A percentile compares a stretch with the other conserved stretches of the same genome.
Evolutionary conservation across 1,140 invertebrate species (phyloP).

Genomic region (Platorchestia sp.): DNA sequence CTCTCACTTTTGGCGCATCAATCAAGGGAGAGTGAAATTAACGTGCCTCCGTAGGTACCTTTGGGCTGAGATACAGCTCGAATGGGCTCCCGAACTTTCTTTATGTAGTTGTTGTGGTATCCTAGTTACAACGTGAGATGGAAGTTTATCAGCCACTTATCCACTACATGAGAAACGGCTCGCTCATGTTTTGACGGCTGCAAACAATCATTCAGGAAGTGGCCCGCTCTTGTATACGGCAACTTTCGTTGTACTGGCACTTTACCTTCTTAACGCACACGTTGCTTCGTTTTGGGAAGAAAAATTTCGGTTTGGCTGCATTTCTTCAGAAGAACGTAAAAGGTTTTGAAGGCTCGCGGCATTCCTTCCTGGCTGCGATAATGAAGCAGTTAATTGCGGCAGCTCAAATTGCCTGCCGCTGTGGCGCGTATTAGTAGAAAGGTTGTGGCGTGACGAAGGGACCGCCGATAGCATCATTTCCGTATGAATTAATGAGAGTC

Average conservation of each 20-base stretch:
- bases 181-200: neutral
- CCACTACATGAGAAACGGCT: neutral
- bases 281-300: neutral
- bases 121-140: too few relatives aligned
- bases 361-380: neutral
- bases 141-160: too few relatives aligned
- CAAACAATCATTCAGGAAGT: neutral
- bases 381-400: neutral
- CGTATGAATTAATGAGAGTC: neutral
- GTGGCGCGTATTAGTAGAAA: neutral
- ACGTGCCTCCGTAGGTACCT: too few relatives aligned
- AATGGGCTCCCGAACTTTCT: too few relatives aligned
- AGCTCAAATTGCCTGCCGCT: neutral
- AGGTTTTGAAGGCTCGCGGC: neutral
- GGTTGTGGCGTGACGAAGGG: neutral
- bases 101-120: too few relatives aligned
- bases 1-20: too few relatives aligned
- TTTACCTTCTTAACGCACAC: neutral
- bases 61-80: too few relatives aligned
- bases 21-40: too few relatives aligned
- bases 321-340: neutral
- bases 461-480: neutral
- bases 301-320: neutral
- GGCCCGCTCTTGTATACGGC: neutral
- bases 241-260: neutral